Base-by-base conservation (phyloP, 2,797 vertebrate genomes). In the Artibeus jamaicensis region DNA sequence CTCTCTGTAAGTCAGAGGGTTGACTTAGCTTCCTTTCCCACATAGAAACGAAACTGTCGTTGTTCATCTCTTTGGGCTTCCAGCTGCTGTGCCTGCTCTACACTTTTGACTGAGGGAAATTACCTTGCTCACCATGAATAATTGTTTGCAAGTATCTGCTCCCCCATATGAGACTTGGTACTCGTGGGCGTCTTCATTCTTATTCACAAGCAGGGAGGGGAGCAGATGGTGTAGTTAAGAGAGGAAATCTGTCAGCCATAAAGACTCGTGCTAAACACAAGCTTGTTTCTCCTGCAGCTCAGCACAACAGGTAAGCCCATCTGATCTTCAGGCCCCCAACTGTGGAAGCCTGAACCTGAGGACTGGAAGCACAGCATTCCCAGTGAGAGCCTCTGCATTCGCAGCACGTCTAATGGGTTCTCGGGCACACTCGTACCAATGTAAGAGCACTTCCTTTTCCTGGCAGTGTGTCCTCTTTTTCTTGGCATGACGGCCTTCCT, bases 41-140 rank as follows among this genome's bases (percentile, higher is more conserved):
- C n/a, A 57, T 5, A 32, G 37, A 93, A 77, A 74, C 1, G 37
- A 19, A 82, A 90, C 10, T 3, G 0, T 59, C 50, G n/a, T 34
- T 46, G 48, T 37, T 96, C 26, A 53, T 87, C 95, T 91, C 39
- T 55, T 92, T 68, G 34, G 44, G 9, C 90, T 95, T 85, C 93
- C 24, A 93, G 50, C 53, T 22, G 34, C 48, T 65, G 39, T 65
- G 26, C 24, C 26, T 42, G 26, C 42, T 87, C n/a, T 53, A 6
- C 12, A 32, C 26, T 86, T 91, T 59, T 74, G 53, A 82, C 39
- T 88, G 78, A 62, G 57, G 77, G 62, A 78, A 88, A 93, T 87
- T 12, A 81, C 16, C 21, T 91, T 70, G 26, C 57, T 83, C n/a
- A 91, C 24, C 73, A 37, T 32, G 42, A 89, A 15, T 12, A 86